A percentile compares a stretch with the other conserved stretches of the same genome.
Evolutionary conservation across 2,113 vertebrate genomes (phyloP).

Genomic region (Malurus melanocephalus): DNA sequence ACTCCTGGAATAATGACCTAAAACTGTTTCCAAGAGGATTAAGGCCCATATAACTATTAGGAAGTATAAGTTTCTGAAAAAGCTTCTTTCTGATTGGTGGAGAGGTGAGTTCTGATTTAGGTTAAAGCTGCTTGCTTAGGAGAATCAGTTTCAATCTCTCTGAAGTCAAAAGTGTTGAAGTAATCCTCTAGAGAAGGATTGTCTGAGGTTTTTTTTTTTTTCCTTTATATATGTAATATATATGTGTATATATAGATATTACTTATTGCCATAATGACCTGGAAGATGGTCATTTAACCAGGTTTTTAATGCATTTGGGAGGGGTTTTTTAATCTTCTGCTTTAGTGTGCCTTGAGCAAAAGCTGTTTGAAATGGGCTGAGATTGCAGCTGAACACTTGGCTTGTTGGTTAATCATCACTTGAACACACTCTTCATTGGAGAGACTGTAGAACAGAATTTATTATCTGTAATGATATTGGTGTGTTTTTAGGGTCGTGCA

Average conservation of each 20-base stretch:
- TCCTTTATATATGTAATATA: neutral
- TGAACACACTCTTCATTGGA: conserved; percentile 10
- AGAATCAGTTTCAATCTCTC: conserved; percentile 37
- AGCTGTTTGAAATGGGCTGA: neutral
- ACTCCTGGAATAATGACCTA: conserved; percentile 71
- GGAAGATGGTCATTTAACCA: conserved; percentile 28
- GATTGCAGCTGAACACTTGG: conserved; percentile 14
- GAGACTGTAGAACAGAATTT: neutral
- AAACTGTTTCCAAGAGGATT: conserved; percentile 68
- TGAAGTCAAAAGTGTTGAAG: conserved; percentile 16
- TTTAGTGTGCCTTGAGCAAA: conserved; percentile 21
- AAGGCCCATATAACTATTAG: conserved; percentile 39
- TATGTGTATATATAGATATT: neutral
- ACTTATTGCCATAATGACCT: neutral
- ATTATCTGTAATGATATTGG: neutral
- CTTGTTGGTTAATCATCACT: conserved; percentile 32
- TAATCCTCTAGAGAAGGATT: conserved; percentile 19
- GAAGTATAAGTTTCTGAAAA: conserved; percentile 31
- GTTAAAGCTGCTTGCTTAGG: conserved; percentile 40
- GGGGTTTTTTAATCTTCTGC: neutral
- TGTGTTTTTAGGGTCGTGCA: neutral
- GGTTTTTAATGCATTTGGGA: conserved; percentile 22
- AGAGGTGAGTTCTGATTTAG: conserved; percentile 47
- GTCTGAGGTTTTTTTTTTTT: neutral
- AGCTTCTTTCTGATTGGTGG: conserved; percentile 30